Evolutionary conservation across 1,140 invertebrate genomes (phyloP), one percentile per base, ranked within the genome.

Genomic region (Leptopilina boulardi): DNA sequence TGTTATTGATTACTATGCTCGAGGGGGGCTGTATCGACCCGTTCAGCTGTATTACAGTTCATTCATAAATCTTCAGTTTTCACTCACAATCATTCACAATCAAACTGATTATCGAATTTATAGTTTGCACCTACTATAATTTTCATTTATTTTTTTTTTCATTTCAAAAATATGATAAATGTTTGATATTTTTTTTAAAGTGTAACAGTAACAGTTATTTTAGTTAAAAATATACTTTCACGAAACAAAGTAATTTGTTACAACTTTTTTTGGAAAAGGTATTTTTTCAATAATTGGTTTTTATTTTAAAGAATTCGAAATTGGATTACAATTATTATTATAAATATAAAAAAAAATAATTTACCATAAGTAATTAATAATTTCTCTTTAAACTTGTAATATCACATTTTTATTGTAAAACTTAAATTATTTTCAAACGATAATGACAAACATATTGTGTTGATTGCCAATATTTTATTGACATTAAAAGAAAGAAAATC

Each of bases 1-100:
- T 82, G 86, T 88, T n/a, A 89, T 88, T 88, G 87, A 89, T 88
- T 88, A 88, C 87, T 88, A 89, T 83, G 83, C 81, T 77, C 74
- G 79, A 83, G 82, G 84, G 85, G 84, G 84, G 87, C 86, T 88
- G 85, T 83, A 89, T 89, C 87, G 87, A 89, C 84, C 87, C 88
- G 78, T 79, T 86, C 88, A 88, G 84, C 88, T 87, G 85, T 87
- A 87, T 85, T 86, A 85, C 84, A 83, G 80, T 88, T 89, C 88
- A 89, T 89, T 89, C 88, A 89, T 89, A 87, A 88, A 83, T 89
- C 84, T 84, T 77, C 77, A 74, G 59, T 83, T 86, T 85, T 82
- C 79, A 34, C 80, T 77, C 80, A 75, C 80, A 83, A 81, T 83
- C 75, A 77, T 83, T 10, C 56, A 51, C 59, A 30, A 47, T 23